phyloP scores from a whole-genome alignment of 1,140 invertebrate genomes.

The Drosophila paulistorum region DNA sequence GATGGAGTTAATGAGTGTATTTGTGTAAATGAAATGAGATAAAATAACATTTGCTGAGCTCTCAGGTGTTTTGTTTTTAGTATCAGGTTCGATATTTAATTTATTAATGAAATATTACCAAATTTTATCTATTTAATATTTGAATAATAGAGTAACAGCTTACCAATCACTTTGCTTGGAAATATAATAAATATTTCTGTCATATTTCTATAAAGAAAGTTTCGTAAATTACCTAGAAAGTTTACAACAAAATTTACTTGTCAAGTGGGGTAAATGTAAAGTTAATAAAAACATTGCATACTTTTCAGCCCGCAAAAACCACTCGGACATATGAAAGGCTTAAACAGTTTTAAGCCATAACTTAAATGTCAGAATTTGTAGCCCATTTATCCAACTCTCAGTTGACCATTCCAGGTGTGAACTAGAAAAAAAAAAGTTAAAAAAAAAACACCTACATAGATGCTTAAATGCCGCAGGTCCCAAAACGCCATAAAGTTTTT shows the following conservation, averaged over 20 bases:
- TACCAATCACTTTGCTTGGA: no score
- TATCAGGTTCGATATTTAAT: no score
- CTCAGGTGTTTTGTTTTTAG: no score
- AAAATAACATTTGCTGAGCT: no score
- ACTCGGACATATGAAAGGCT: slow-evolving; percentile 33
- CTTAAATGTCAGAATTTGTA: slow-evolving; percentile 69
- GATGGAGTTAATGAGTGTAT: no score
- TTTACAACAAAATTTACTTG: neutral
- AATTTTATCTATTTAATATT: no score
- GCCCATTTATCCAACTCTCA: slow-evolving; percentile 23
- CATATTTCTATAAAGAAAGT: neutral
- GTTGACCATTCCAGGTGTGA: slow-evolving; percentile 39
- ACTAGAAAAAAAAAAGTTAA: slow-evolving; percentile 49
- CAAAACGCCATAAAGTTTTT: slow-evolving; percentile 38
- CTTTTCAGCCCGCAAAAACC: slow-evolving; percentile 20
- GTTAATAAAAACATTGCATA: slow-evolving; percentile 1
- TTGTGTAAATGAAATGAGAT: no score
- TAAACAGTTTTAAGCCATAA: slow-evolving; percentile 74
- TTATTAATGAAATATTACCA: no score
- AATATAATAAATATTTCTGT: neutral
- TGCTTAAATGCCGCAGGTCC: slow-evolving; percentile 71
- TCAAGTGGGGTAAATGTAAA: neutral
- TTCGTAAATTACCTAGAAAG: neutral
- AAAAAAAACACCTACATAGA: slow-evolving; percentile 10
- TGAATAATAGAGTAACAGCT: no score